These are phyloP conservation scores for Galaxea fascicularis DNA, from an alignment of 92 coral and sea anemone genomes.

Conservation along the genomic window DNA sequence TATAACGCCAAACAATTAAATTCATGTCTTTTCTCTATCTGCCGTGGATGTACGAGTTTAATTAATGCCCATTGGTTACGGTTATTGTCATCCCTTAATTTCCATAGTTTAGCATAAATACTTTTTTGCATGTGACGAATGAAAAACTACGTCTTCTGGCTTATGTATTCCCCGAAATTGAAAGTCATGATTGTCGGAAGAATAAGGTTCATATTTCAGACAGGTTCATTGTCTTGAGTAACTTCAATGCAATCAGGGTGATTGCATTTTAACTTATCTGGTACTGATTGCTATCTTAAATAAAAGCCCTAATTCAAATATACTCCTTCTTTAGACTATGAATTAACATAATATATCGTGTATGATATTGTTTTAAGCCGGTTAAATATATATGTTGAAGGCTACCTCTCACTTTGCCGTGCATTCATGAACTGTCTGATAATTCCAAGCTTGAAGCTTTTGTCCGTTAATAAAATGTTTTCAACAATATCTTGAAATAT, in stretches of 20 bases:
- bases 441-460: not conserved
- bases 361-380: constrained; percentile 9
- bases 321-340: not conserved
- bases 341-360: not conserved
- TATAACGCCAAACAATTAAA: not conserved
- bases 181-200: not conserved
- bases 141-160: not conserved
- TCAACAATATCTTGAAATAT: too few species aligned
- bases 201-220: not conserved
- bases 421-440: not conserved
- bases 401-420: not conserved
- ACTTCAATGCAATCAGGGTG: not conserved
- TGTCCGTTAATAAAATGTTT: not conserved
- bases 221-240: not conserved
- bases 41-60: constrained; percentile 1
- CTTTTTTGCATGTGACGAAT: not conserved
- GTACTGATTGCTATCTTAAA: not conserved
- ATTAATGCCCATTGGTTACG: constrained; percentile 24
- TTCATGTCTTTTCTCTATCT: not conserved
- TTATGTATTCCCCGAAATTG: not conserved
- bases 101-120: constrained; percentile 22
- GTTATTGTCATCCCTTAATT: constrained; percentile 7
- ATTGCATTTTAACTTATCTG: not conserved
- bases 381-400: not conserved
- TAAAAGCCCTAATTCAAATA: not conserved